Evolutionary conservation across 2,888 invertebrate species (phyloP).

Genomic region (Tetranychus piercei): DNA sequence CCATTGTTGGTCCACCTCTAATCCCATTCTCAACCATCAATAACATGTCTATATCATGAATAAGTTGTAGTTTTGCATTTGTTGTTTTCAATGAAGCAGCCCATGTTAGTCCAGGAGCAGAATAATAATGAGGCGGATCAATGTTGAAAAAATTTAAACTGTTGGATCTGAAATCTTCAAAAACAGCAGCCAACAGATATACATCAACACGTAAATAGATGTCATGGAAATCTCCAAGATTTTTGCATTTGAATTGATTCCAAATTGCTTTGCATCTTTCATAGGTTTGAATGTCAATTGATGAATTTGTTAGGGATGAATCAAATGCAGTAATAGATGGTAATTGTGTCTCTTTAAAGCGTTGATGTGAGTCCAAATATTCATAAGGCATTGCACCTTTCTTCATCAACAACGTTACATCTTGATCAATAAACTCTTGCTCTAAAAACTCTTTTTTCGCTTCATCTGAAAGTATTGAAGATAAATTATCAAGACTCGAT

Average conservation of each 20-base stretch:
- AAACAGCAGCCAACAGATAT: background rate
- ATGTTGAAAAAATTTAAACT: background rate
- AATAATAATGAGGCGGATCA: background rate
- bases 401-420: background rate
- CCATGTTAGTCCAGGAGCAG: background rate
- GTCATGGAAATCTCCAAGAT: slow-evolving; percentile 6
- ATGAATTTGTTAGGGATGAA: background rate
- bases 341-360: background rate
- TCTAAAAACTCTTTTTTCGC: background rate
- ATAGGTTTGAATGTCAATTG: background rate
- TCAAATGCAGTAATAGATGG: background rate
- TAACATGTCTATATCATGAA: background rate
- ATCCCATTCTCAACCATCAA: slow-evolving; percentile 2
- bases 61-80: background rate
- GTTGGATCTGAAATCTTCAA: background rate
- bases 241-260: background rate
- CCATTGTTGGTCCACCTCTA: slow-evolving; percentile 9
- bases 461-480: background rate
- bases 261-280: background rate
- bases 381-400: background rate
- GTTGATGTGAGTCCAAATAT: background rate
- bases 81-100: background rate
- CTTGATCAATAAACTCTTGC: background rate
- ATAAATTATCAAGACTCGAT: background rate
- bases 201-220: background rate